A percentile compares a stretch with the other conserved stretches of the same genome.
phyloP scores from a whole-genome alignment of 2,888 invertebrate genomes.

The Parapristionchus giblindavisi region DNA sequence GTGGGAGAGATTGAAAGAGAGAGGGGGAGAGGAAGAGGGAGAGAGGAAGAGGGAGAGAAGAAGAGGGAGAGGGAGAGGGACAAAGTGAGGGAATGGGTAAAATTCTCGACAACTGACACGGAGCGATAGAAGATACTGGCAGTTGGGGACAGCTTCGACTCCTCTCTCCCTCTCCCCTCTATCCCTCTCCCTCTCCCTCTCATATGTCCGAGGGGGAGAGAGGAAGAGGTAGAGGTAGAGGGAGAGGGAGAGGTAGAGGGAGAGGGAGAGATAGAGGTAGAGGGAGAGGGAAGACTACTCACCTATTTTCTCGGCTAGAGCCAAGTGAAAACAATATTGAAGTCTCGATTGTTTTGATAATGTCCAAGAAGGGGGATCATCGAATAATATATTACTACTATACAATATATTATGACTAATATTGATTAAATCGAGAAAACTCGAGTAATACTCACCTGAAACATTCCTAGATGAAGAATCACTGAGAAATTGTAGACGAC shows the following conservation, averaged over 20 bases:
- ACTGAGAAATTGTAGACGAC: not conserved
- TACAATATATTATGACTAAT: too few relatives aligned
- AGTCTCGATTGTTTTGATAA: too few relatives aligned
- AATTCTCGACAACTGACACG: conserved; percentile 30
- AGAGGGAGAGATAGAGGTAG: conserved; percentile 11
- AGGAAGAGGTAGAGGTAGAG: not conserved
- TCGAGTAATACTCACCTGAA: too few relatives aligned
- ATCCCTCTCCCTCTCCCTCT: too few relatives aligned
- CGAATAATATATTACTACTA: too few relatives aligned
- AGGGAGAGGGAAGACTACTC: conserved; percentile 9
- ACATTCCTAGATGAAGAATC: too few relatives aligned
- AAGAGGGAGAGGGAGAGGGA: conserved; percentile 6
- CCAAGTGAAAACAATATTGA: conserved; percentile 19
- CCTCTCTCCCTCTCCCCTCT: too few relatives aligned
- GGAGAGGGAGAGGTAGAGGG: conserved; percentile 9
- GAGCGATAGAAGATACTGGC: not conserved
- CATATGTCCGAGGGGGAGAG: conserved; percentile 27
- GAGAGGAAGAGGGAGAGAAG: not conserved
- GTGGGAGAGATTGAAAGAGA: conserved; percentile 6
- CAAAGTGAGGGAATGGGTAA: not conserved
- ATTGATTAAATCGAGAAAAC: too few relatives aligned
- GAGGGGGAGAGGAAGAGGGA: conserved; percentile 6
- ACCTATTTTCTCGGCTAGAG: not conserved
- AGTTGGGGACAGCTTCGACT: not conserved
- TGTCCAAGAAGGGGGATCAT: too few relatives aligned